Conservation (phyloP, 2,113 vertebrate genomes). For the Siniperca knerii region DNA sequence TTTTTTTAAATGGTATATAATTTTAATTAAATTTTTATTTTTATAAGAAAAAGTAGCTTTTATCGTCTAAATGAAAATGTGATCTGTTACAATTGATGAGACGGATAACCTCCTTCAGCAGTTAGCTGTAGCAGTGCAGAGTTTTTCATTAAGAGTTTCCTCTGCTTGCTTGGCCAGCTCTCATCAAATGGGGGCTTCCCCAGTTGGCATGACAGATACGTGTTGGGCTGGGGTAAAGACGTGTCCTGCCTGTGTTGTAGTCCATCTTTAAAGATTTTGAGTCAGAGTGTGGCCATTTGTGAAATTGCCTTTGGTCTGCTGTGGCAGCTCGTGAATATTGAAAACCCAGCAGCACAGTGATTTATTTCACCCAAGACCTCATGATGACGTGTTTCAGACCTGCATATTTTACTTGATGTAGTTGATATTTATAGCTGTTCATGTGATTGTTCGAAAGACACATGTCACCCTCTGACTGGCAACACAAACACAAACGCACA, state of each 20-base stretch:
- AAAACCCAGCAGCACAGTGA: constrained; percentile 53
- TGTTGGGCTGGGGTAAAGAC: constrained; percentile 23
- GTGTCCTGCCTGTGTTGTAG: constrained; percentile 35
- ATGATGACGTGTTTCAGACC: constrained; percentile 3
- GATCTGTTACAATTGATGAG: neutral
- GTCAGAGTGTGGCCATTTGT: constrained; percentile 74
- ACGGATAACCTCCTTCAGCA: neutral
- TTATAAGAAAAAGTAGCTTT: neutral
- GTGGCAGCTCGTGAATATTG: constrained; percentile 66
- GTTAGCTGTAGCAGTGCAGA: neutral
- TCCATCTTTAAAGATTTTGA: constrained; percentile 71
- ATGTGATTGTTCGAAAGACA: constrained; percentile 25
- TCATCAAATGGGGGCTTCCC: constrained; percentile 18
- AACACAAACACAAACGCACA: constrained; percentile 33
- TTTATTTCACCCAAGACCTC: constrained; percentile 56
- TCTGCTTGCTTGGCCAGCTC: constrained; percentile 1
- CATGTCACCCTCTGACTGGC: neutral
- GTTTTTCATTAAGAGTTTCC: neutral
- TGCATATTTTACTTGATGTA: constrained; percentile 20
- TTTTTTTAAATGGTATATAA: neutral
- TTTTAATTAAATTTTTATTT: neutral
- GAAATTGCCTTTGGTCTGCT: constrained; percentile 72
- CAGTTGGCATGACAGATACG: neutral
- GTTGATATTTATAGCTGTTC: constrained; percentile 36
- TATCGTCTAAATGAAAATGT: neutral